These are phyloP conservation scores for Apodemia duryi DNA, from an alignment of 2,888 invertebrate genomes.

Conservation along the genomic window DNA sequence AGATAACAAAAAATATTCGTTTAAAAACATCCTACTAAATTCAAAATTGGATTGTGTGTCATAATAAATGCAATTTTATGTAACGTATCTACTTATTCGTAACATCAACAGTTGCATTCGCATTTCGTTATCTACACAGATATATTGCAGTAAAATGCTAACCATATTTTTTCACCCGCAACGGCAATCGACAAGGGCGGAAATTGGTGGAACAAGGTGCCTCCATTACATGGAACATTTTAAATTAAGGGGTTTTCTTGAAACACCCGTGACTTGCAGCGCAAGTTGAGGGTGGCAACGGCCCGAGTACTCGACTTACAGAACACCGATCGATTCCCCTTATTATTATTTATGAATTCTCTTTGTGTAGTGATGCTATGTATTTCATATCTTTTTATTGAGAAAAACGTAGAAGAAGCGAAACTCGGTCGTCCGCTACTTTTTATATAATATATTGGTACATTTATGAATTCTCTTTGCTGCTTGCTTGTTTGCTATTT, in stretches of 20 bases:
- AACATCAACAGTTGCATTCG: background rate
- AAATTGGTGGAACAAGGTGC: slow-evolving; percentile 70
- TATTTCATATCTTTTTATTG: slow-evolving; percentile 14
- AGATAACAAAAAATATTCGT: no score
- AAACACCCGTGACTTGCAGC: slow-evolving; percentile 75
- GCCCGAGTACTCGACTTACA: slow-evolving; percentile 34
- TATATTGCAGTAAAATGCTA: slow-evolving; percentile 54
- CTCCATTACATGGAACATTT: slow-evolving; percentile 73
- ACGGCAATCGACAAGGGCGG: slow-evolving; percentile 62
- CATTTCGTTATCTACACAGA: background rate
- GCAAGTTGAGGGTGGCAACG: slow-evolving; percentile 47
- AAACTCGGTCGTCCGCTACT: no score
- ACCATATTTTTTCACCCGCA: slow-evolving; percentile 62
- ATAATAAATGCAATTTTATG: no score
- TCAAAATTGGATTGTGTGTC: no score
- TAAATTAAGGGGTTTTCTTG: slow-evolving; percentile 77
- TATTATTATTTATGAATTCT: slow-evolving; percentile 34
- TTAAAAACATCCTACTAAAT: no score
- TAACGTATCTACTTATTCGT: background rate
- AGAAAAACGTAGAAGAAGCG: background rate
- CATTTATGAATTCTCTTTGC: no score
- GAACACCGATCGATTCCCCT: slow-evolving; percentile 48
- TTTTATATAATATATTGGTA: background rate
- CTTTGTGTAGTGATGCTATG: slow-evolving; percentile 24
- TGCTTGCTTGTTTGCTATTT: no score